Base-by-base conservation (phyloP, 1,140 invertebrate genomes). In the Drosophila nebulosa region DNA sequence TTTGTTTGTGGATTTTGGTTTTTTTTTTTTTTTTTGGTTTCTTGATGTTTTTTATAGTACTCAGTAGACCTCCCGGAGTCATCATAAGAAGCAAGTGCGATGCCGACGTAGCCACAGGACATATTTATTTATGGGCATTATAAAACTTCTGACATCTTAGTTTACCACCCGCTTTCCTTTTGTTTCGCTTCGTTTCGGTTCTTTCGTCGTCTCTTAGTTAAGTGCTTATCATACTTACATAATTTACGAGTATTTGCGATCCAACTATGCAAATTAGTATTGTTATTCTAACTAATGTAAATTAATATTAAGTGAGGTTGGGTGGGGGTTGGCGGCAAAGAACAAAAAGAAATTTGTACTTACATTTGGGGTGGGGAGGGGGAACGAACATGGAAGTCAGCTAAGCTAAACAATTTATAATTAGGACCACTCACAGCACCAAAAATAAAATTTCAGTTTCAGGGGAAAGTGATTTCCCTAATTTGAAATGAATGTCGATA, bases 151-250 rank as follows among this genome's bases (percentile, higher is more conserved):
- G 52, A 55, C 52, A 55, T 55, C 52, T 55, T 30, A 53, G 12
- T 42, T 53, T 53, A n/a, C 51, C 51, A 32, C 52, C 52, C 52
- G 14, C 52, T 46, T 46, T 42, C 36, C 24, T 53, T 53, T 30
- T 53, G 24, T 53, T 53, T 53, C 26, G 26, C 24, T 32, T 32
- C 52, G n/a, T 27, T 46, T 21, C 39, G 39, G 16, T 21, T 46
- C 18, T 18, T 46, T 46, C 7, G n/a, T n/a, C n/a, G n/a, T n/a
- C 9, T 21, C 39, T 21, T 21, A 46, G 39, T 46, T 30, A 30
- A 55, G 26, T 55, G 52, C 52, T 55, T 55, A 55, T 55, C 52
- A 55, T 55, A 55, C 52, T 55, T 55, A 55, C 52, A 55, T 55
- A 55, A 55, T 58, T 35, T 58, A 58, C 56, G 56, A 58, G 56